Evolutionary conservation across 2,113 vertebrate species (phyloP).

Genomic region (Cryptoleucopteryx plumbea): DNA sequence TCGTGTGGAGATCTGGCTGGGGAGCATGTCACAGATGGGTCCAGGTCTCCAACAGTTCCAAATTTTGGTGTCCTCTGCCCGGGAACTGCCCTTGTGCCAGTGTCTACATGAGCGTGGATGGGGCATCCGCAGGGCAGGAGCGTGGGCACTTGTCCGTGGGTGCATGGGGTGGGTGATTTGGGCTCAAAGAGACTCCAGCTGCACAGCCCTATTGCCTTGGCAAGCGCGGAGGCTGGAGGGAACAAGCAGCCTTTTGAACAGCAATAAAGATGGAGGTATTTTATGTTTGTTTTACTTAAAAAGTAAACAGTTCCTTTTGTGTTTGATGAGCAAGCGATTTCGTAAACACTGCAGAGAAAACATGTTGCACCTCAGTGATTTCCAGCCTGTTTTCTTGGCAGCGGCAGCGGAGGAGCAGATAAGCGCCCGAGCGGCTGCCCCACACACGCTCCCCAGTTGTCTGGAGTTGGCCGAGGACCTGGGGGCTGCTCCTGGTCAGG

Average conservation of each 20-base stretch:
- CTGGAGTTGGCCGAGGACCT: neutral
- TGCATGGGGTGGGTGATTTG: neutral
- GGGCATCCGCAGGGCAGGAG: neutral
- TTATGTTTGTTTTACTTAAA: constrained; percentile 23
- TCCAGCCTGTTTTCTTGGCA: neutral
- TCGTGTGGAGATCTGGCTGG: neutral
- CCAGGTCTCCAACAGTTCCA: neutral
- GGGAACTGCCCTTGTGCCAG: neutral
- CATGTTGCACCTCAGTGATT: neutral
- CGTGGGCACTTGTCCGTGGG: rapidly evolving
- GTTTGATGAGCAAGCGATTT: constrained; percentile 38
- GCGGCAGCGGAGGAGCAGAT: neutral
- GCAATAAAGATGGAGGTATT: neutral
- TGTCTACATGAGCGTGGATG: rapidly evolving
- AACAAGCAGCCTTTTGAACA: neutral
- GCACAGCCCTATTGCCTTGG: neutral
- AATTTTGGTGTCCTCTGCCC: neutral
- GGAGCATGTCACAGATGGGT: rapidly evolving
- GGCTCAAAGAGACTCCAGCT: neutral
- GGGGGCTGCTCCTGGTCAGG: neutral
- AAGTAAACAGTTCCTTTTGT: constrained; percentile 8
- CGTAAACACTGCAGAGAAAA: constrained; percentile 11
- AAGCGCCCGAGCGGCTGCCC: neutral
- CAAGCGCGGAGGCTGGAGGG: neutral
- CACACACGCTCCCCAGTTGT: rapidly evolving